Evolutionary conservation across 2,888 invertebrate genomes (phyloP).

Genomic region (Hirudinaria manillensis): DNA sequence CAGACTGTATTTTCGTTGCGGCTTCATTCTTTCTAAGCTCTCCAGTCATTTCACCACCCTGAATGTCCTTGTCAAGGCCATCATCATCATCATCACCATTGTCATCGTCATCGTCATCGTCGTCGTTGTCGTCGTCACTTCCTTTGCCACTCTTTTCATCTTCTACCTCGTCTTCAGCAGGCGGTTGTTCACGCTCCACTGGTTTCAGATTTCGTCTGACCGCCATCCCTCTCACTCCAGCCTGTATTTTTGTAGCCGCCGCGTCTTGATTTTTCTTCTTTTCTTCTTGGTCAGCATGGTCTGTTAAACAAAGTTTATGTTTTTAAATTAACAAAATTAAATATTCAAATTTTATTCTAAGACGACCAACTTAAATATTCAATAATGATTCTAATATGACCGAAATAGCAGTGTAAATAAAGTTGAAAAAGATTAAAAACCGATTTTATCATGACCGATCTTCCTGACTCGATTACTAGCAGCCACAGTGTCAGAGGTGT

Average conservation of each 20-base stretch:
- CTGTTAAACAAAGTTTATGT: neutral
- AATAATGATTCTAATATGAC: too few species aligned
- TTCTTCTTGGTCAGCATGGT: neutral
- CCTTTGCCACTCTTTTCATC: neutral
- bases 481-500: too few species aligned
- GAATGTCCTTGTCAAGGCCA: neutral
- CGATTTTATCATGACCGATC: too few species aligned
- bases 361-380: too few species aligned
- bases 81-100: constrained; percentile 24
- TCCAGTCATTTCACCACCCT: too few species aligned
- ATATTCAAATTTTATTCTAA: too few species aligned
- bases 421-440: too few species aligned
- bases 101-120: constrained; percentile 24
- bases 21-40: constrained; percentile 36
- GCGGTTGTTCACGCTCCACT: neutral
- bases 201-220: neutral
- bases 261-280: neutral
- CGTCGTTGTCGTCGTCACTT: constrained; percentile 20
- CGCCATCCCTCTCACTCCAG: constrained; percentile 1
- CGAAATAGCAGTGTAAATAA: too few species aligned
- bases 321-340: too few species aligned
- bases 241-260: neutral
- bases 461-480: too few species aligned
- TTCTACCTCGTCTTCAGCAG: neutral
- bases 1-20: constrained; percentile 46